Conservation (phyloP, 2,113 vertebrate species). For the Clarias macrocephalus region DNA sequence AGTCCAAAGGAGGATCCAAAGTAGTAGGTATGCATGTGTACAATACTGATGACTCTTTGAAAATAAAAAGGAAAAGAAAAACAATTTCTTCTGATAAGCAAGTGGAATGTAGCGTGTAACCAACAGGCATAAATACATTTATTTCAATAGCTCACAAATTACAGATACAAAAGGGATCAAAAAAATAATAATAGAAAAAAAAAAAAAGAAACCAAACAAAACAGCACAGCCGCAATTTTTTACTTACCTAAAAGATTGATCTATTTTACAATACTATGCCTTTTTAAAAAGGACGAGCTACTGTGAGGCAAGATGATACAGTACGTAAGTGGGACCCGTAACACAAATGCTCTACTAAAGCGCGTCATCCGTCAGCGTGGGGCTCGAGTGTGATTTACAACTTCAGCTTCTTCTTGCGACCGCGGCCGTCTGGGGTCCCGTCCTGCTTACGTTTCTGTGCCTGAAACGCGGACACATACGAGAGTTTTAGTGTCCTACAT, state of each 20-base stretch:
- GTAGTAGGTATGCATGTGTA: constrained; percentile 47
- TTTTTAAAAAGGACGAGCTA: constrained; percentile 80
- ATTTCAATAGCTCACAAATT: constrained; percentile 81
- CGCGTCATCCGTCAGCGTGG: constrained; percentile 7
- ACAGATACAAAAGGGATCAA: constrained; percentile 75
- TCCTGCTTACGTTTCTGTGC: constrained; percentile 95
- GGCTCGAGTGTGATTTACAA: constrained; percentile 78
- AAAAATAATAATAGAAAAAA: too few species aligned
- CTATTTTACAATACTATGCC: constrained; percentile 74
- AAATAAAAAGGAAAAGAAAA: constrained; percentile 56
- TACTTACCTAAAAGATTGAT: constrained; percentile 76
- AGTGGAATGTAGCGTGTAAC: constrained; percentile 81
- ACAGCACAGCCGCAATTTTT: constrained; percentile 88
- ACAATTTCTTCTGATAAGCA: constrained; percentile 61
- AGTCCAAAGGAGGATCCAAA: constrained; percentile 58
- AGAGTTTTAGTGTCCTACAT: background rate
- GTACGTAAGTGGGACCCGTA: constrained; percentile 90
- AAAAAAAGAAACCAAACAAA: constrained; percentile 64
- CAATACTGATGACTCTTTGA: constrained; percentile 56
- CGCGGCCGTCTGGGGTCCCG: constrained; percentile 87
- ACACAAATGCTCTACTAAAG: constrained; percentile 63
- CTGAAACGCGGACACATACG: constrained; percentile 62
- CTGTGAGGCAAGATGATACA: constrained; percentile 78
- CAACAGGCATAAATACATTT: constrained; percentile 77
- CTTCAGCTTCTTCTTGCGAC: constrained; percentile 95